Evolutionary conservation across 2,888 invertebrate species (phyloP), one percentile per base, ranked within the genome.

Genomic region (Automeris io): DNA sequence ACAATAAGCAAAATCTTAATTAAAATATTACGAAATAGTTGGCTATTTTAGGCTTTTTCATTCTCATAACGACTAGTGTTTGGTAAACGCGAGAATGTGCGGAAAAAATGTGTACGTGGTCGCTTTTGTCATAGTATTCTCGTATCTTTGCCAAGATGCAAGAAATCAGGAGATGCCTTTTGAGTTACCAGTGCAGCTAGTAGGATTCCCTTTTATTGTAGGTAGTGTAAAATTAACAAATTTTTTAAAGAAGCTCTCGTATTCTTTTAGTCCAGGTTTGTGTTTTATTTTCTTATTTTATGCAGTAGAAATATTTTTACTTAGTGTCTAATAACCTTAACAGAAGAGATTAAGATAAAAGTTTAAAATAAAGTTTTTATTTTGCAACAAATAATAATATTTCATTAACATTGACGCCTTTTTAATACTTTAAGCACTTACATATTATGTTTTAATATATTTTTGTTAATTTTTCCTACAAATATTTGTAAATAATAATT

Each of bases 191-290:
- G 94, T 95, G n/a, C 94, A 95, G 63, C 79, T 95, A 39, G 88
- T 95, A 24, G 95, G 95, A 18, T 95, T 95, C 62, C 95, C 95
- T 0, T 90, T 94, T 43, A 95, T 95, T 51, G 91, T 95, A 35
- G 75, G 93, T 5, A 92, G 93, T 18, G 95, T 95, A 7, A 88
- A 92, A 50, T 73, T 95, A 37, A 91, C 93, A 1, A 95, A 94
- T 77, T 95, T 95, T 65, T 90, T 94, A 45, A 95, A 94, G 79
- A 95, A 94, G 69, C 78, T 95, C 42, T 90, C 92, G 1, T 95
- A 95, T 77, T 93, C 95, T 1, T 74, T 95, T 22, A 93, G 89
- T 81, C 95, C 95, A 80, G 91, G 95, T 95, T 85, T 89, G 90
- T 59, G 32, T 19, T 21, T n/a, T 22, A 4, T 16, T 23, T 13